These are phyloP conservation scores for Saccostrea echinata DNA, from an alignment of 1,140 invertebrate genomes.

Conservation along the genomic window DNA sequence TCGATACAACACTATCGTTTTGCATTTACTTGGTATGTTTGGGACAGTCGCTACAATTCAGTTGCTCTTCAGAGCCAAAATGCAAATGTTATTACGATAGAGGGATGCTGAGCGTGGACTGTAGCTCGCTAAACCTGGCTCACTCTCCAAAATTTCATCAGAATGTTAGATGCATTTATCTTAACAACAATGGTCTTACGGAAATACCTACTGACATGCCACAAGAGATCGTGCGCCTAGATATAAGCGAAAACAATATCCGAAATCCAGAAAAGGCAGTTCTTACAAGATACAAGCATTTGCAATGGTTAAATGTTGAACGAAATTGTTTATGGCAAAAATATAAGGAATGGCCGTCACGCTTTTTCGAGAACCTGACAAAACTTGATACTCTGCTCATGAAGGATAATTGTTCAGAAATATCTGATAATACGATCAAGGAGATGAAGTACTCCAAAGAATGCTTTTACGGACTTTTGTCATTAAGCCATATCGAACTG, in stretches of 20 bases:
- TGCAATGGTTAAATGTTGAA: background rate
- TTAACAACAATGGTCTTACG: background rate
- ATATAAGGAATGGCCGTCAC: background rate
- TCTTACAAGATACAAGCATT: background rate
- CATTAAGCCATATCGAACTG: background rate
- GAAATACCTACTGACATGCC: background rate
- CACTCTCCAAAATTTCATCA: background rate
- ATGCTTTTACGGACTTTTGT: background rate
- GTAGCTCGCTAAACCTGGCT: background rate
- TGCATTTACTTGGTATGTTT: background rate
- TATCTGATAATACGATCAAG: background rate
- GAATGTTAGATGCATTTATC: background rate
- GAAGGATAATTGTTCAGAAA: background rate
- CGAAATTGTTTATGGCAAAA: background rate
- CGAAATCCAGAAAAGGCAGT: background rate
- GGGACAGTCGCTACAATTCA: background rate
- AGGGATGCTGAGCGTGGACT: background rate
- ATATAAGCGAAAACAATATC: background rate
- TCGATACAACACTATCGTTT: too few species aligned
- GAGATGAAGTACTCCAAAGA: background rate
- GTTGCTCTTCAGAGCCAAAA: background rate
- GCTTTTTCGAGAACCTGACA: background rate
- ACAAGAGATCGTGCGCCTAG: background rate
- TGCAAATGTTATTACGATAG: background rate
- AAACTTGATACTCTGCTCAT: background rate